Evolutionary conservation across 2,888 invertebrate genomes (phyloP).

Genomic region (Ceraclea dissimilis): DNA sequence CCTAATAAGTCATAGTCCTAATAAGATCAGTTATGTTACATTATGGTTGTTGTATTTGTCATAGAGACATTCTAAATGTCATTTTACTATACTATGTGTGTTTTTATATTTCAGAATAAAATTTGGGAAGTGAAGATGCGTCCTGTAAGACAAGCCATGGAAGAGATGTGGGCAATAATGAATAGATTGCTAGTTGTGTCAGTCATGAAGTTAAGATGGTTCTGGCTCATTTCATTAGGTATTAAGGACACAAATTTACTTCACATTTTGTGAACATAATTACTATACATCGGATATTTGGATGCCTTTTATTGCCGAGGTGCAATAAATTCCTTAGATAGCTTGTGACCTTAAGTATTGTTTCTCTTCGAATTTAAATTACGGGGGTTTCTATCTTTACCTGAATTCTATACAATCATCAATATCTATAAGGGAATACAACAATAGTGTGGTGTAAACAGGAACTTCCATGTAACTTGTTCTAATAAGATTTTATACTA

Average conservation of each 20-base stretch:
- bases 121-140: constrained; percentile 27
- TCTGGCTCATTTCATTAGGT: constrained; percentile 54
- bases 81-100: too few relatives aligned
- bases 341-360: not conserved
- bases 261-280: not conserved
- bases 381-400: too few relatives aligned
- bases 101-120: constrained; percentile 18
- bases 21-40: constrained; percentile 20
- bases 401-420: too few relatives aligned
- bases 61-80: not conserved
- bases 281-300: too few relatives aligned
- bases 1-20: constrained; percentile 5
- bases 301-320: too few relatives aligned
- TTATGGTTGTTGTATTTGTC: not conserved
- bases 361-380: too few relatives aligned
- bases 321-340: not conserved
- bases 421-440: too few relatives aligned
- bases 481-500: too few relatives aligned
- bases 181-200: constrained; percentile 36
- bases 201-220: constrained; percentile 45
- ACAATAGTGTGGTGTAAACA: too few relatives aligned
- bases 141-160: constrained; percentile 25
- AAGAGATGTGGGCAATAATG: constrained; percentile 27
- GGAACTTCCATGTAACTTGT: too few relatives aligned
- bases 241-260: constrained; percentile 7